Evolutionary conservation across 2,113 vertebrate genomes (phyloP).

Genomic region (Labeo catla): DNA sequence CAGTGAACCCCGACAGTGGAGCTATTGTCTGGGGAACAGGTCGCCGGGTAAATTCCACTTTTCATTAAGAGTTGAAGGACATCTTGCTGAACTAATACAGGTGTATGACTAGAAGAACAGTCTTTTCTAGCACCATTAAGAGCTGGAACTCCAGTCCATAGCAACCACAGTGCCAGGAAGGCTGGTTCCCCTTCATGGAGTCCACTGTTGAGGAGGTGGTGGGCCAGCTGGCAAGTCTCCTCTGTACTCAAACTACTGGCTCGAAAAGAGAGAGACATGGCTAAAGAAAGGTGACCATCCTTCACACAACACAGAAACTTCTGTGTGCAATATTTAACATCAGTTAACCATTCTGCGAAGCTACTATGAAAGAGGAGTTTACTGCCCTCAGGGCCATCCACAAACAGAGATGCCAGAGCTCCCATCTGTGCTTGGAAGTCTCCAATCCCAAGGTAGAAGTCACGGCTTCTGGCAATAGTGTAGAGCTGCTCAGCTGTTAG

Average conservation of each 20-base stretch:
- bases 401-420: conserved; percentile 70
- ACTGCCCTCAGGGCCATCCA: conserved; percentile 64
- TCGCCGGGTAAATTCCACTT: conserved; percentile 65
- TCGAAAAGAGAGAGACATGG: conserved; percentile 74
- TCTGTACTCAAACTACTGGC: conserved; percentile 65
- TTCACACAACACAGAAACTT: conserved; percentile 77
- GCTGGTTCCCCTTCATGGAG: conserved; percentile 70
- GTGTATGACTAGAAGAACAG: conserved; percentile 34
- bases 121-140: conserved; percentile 31
- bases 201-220: conserved; percentile 74
- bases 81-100: conserved; percentile 69
- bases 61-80: conserved; percentile 75
- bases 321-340: conserved; percentile 84
- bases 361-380: conserved; percentile 81
- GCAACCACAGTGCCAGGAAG: conserved; percentile 78
- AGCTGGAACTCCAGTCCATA: conserved; percentile 73
- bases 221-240: conserved; percentile 71
- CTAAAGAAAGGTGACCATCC: conserved; percentile 79
- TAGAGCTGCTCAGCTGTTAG: conserved; percentile 71
- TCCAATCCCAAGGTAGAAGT: conserved; percentile 58
- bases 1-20: conserved; percentile 55
- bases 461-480: conserved; percentile 69
- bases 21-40: conserved; percentile 56
- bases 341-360: conserved; percentile 82
- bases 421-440: conserved; percentile 74